A percentile compares a stretch with the other conserved stretches of the same genome.
phyloP scores from a whole-genome alignment of 2,113 vertebrate genomes.

The Macroglossus sobrinus region DNA sequence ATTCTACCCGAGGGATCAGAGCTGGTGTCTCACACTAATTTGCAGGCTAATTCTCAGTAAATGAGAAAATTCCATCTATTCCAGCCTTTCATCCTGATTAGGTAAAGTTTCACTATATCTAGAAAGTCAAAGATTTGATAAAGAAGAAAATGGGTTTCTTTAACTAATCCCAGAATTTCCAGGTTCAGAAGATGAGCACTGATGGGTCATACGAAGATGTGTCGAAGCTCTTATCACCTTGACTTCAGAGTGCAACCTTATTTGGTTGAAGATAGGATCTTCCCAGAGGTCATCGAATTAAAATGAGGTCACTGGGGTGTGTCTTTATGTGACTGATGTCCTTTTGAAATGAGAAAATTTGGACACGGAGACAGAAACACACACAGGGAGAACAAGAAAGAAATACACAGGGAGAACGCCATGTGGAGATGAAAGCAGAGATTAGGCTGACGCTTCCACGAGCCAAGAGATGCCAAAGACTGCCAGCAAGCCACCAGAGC shows the following conservation, averaged over 20 bases:
- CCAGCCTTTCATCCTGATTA: background rate
- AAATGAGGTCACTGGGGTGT: background rate
- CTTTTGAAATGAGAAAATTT: background rate
- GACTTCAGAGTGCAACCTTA: constrained; percentile 14
- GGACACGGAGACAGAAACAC: background rate
- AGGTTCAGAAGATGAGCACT: background rate
- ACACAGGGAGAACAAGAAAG: background rate
- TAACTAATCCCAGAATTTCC: background rate
- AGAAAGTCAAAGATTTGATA: background rate
- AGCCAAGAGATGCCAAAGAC: background rate
- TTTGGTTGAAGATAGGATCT: background rate
- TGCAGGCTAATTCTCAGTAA: background rate
- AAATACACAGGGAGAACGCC: background rate
- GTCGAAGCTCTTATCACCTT: background rate
- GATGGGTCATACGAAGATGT: background rate
- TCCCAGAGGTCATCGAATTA: background rate
- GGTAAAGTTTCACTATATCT: background rate
- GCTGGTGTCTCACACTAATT: background rate
- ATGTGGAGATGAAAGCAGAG: background rate
- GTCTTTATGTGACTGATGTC: background rate
- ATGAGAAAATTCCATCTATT: background rate
- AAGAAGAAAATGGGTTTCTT: background rate
- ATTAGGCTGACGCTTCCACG: background rate
- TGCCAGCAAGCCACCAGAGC: background rate
- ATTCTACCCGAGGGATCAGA: background rate